These are phyloP conservation scores for Tuta absoluta DNA, from an alignment of 2,888 invertebrate species.

Conservation along the genomic window DNA sequence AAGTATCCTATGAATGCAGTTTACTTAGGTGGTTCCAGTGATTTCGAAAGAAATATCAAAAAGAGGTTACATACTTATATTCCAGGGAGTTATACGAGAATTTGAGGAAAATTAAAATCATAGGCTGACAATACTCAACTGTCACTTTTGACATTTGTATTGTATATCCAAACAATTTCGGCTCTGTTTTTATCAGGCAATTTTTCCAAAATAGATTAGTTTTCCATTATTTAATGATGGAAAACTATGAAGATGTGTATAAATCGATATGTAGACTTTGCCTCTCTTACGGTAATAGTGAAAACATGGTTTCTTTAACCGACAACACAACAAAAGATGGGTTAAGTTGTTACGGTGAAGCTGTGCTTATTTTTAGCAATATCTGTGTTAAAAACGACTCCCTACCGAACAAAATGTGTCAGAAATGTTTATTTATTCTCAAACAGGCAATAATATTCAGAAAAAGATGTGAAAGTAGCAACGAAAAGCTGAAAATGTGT, in stretches of 20 bases:
- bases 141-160: no score
- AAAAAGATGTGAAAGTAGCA: constrained; percentile 58
- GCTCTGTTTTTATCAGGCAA: neutral
- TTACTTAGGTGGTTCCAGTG: no score
- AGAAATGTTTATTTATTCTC: constrained; percentile 55
- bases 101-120: no score
- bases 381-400: constrained; percentile 52
- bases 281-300: constrained; percentile 46
- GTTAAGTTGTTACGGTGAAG: constrained; percentile 58
- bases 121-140: no score
- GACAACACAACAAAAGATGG: constrained; percentile 51
- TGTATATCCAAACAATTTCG: neutral
- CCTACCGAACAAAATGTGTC: constrained; percentile 61
- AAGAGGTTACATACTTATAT: no score
- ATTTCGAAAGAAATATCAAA: no score
- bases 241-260: constrained; percentile 50
- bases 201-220: neutral
- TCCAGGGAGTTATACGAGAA: no score
- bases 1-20: no score
- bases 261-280: constrained; percentile 64
- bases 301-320: constrained; percentile 57
- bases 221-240: constrained; percentile 40
- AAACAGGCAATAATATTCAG: constrained; percentile 65
- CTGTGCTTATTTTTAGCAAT: constrained; percentile 53
- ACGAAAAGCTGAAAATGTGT: constrained; percentile 48